Conservation (phyloP, 2,888 invertebrate species). For the Ypsolopha sequella region DNA sequence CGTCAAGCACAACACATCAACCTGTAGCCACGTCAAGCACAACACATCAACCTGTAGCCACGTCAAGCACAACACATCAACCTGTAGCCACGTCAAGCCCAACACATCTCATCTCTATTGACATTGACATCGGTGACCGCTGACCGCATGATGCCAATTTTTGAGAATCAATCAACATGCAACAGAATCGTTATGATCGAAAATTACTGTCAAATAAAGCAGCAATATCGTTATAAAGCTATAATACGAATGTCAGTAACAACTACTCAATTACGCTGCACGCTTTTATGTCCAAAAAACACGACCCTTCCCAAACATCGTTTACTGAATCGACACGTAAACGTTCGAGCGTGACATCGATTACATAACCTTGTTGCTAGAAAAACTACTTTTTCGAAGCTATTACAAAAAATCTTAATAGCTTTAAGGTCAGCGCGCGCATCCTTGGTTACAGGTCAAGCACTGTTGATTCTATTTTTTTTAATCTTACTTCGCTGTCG, state of each 20-base stretch:
- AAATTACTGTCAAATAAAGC: neutral
- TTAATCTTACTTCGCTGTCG: neutral
- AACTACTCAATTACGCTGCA: neutral
- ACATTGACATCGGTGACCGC: too few relatives aligned
- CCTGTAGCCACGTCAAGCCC: too few relatives aligned
- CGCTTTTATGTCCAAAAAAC: neutral
- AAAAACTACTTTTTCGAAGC: neutral
- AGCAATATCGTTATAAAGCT: neutral
- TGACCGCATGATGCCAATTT: too few relatives aligned
- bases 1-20: too few relatives aligned
- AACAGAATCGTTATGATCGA: too few relatives aligned
- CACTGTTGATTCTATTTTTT: neutral
- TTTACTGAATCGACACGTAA: neutral
- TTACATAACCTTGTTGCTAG: neutral
- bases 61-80: too few relatives aligned
- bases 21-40: too few relatives aligned
- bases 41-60: too few relatives aligned
- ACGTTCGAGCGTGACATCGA: neutral
- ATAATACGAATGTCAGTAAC: neutral
- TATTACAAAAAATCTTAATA: neutral
- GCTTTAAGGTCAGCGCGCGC: neutral
- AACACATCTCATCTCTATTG: too few relatives aligned
- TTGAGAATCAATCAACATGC: too few relatives aligned
- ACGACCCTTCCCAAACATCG: neutral
- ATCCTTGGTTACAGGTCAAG: conserved; percentile 1